These are phyloP conservation scores for Cyprinodon diabolis DNA, from an alignment of 2,797 vertebrate species.

Conservation along the genomic window DNA sequence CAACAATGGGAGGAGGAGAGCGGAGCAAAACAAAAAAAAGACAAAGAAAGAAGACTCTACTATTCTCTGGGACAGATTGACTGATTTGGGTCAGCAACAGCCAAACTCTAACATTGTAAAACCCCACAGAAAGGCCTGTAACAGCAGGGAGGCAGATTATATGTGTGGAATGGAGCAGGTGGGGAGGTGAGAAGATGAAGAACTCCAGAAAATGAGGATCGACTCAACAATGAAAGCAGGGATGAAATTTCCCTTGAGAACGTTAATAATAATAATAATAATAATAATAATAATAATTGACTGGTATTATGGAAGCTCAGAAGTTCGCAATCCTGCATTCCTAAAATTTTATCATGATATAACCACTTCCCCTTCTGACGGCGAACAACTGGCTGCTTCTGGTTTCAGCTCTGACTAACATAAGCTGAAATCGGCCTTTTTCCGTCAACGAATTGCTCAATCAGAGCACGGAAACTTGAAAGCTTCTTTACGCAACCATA, in stretches of 20 bases:
- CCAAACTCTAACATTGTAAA: constrained; percentile 53
- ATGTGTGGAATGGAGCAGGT: constrained; percentile 3
- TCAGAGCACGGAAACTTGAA: background rate
- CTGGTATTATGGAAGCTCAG: background rate
- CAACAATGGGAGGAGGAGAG: constrained; percentile 26
- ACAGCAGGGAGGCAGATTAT: constrained; percentile 39
- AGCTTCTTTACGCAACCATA: background rate
- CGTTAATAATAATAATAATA: too few relatives aligned
- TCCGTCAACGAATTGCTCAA: background rate
- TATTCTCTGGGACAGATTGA: constrained; percentile 69
- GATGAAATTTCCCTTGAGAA: background rate
- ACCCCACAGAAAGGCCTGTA: constrained; percentile 30
- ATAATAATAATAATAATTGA: background rate
- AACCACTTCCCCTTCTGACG: background rate
- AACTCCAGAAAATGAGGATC: background rate
- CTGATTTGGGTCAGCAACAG: constrained; percentile 79
- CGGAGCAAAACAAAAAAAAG: constrained; percentile 15
- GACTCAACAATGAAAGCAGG: background rate
- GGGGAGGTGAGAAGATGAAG: constrained; percentile 10
- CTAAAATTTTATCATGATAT: background rate
- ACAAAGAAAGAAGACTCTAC: constrained; percentile 40
- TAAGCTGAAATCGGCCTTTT: background rate
- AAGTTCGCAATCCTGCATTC: background rate
- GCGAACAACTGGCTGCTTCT: background rate
- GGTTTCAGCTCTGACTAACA: background rate